phyloP scores from a whole-genome alignment of 2,113 vertebrate genomes.

The Periophthalmus modestus region DNA sequence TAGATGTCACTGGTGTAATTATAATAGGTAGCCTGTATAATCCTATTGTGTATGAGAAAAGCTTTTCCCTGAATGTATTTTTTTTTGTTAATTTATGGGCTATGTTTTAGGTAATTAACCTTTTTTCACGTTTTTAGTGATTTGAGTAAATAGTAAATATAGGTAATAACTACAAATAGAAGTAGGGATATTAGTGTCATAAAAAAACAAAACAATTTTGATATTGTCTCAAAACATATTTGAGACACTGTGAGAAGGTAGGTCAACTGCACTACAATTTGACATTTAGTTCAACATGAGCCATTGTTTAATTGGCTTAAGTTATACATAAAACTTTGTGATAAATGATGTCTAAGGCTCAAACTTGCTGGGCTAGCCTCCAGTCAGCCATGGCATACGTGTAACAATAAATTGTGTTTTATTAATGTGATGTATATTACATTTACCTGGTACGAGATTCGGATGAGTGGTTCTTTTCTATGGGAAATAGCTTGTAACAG shows the following conservation, averaged over 20 bases:
- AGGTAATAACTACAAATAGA: too few relatives aligned
- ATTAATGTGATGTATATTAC: conserved; percentile 35
- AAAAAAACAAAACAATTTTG: too few relatives aligned
- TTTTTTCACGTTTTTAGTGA: too few relatives aligned
- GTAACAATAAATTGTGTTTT: background rate
- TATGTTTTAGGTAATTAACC: too few relatives aligned
- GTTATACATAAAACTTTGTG: background rate
- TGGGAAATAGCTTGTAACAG: conserved; percentile 54
- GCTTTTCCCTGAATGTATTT: background rate
- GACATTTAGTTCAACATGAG: too few relatives aligned
- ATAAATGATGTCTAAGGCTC: background rate
- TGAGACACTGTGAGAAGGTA: too few relatives aligned
- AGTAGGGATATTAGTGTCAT: too few relatives aligned
- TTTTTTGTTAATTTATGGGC: too few relatives aligned
- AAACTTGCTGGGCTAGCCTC: background rate
- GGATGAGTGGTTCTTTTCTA: conserved; percentile 38
- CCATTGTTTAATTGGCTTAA: background rate
- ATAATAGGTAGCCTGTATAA: background rate
- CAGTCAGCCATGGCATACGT: background rate
- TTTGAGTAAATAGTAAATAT: too few relatives aligned
- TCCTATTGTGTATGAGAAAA: background rate
- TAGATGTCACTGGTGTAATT: conserved; percentile 26
- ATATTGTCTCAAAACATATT: too few relatives aligned
- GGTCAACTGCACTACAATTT: too few relatives aligned
- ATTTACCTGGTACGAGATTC: conserved; percentile 49